phyloP scores from a whole-genome alignment of 2,113 vertebrate genomes.

The Scalopus aquaticus region DNA sequence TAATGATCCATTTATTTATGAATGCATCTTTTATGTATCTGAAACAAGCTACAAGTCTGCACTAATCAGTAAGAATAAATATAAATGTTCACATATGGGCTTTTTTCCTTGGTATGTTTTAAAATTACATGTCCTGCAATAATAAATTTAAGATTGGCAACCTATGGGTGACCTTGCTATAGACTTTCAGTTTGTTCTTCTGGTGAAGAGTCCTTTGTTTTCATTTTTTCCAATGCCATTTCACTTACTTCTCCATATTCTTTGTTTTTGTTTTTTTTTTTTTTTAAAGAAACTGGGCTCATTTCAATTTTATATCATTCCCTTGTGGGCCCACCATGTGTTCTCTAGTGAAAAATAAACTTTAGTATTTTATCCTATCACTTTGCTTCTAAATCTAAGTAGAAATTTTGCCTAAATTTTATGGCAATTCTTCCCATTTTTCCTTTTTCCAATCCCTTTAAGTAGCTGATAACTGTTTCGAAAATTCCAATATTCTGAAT shows the following conservation, averaged over 20 bases:
- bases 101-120: background rate
- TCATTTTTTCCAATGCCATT: conserved; percentile 79
- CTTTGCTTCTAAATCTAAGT: conserved; percentile 67
- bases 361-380: conserved; percentile 33
- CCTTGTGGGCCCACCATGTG: background rate
- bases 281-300: background rate
- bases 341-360: conserved; percentile 63
- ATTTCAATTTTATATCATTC: conserved; percentile 55
- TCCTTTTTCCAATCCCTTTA: conserved; percentile 38
- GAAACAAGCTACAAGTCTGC: conserved; percentile 82
- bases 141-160: conserved; percentile 20
- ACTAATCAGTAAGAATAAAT: conserved; percentile 54
- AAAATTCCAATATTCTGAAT: conserved; percentile 38
- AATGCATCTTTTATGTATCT: background rate
- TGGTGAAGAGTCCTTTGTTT: conserved; percentile 90
- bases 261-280: conserved; percentile 24
- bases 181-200: conserved; percentile 91
- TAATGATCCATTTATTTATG: background rate
- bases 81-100: conserved; percentile 14
- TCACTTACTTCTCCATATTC: conserved; percentile 77
- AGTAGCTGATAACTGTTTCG: conserved; percentile 33
- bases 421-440: conserved; percentile 60
- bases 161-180: conserved; percentile 69
- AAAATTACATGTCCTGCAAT: conserved; percentile 65
- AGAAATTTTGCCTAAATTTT: conserved; percentile 42